A percentile compares a stretch with the other conserved stretches of the same genome.
Evolutionary conservation across 1,140 invertebrate genomes (phyloP).

Genomic region (Chironomus tepperi): DNA sequence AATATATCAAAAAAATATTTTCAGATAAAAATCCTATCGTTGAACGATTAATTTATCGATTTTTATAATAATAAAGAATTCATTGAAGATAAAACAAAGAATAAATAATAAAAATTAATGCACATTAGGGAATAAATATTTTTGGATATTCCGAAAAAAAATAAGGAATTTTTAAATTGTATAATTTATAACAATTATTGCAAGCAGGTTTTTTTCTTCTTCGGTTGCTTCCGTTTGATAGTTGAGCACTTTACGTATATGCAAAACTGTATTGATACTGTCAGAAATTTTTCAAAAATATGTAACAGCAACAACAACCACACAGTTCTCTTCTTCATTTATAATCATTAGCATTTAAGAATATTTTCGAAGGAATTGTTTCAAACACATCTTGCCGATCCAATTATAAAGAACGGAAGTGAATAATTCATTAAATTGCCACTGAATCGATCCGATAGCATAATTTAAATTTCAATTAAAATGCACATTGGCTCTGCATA

Average conservation of each 20-base stretch:
- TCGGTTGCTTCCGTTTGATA: slow-evolving; percentile 5
- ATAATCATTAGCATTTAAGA: slow-evolving; percentile 14
- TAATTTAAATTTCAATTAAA: slow-evolving; percentile 15
- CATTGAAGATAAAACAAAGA: too few relatives aligned
- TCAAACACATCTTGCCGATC: slow-evolving; percentile 11
- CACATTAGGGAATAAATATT: too few relatives aligned
- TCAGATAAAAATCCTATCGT: slow-evolving; percentile 6
- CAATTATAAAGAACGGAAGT: slow-evolving; percentile 2
- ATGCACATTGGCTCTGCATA: background rate
- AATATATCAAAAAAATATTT: background rate
- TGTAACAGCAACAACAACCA: background rate
- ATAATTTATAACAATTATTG: slow-evolving; percentile 15
- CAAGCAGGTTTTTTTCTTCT: background rate
- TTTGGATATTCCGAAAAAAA: too few relatives aligned
- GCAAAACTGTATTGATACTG: background rate
- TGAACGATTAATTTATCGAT: slow-evolving; percentile 9
- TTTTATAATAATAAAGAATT: background rate
- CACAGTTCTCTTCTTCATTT: background rate
- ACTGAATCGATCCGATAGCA: slow-evolving; percentile 1
- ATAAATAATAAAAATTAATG: too few relatives aligned
- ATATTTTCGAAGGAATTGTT: background rate
- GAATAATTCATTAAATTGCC: slow-evolving; percentile 14
- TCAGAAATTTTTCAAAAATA: slow-evolving; percentile 6
- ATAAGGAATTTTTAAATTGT: background rate
- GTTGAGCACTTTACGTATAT: background rate